Evolutionary conservation across 1,140 invertebrate species (phyloP).

Genomic region (Diachasma alloeum): DNA sequence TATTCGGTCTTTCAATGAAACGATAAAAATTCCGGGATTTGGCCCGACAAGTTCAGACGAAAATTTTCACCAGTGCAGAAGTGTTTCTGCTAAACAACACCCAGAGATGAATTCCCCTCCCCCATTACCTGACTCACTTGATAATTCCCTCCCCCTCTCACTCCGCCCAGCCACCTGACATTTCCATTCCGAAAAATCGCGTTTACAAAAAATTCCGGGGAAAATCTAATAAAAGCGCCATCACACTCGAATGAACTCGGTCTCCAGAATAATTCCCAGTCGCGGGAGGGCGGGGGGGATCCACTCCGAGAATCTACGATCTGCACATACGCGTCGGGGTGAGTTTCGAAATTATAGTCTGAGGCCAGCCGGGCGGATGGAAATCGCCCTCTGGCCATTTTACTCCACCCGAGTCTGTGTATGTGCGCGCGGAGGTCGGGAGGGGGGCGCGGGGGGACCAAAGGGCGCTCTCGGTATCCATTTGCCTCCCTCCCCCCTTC

Average conservation of each 20-base stretch:
- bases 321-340: conserved; percentile 7
- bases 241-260: not conserved
- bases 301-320: not conserved
- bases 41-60: no score
- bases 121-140: no score
- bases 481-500: conserved; percentile 1
- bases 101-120: no score
- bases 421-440: not conserved
- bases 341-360: conserved; percentile 28
- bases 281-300: not conserved
- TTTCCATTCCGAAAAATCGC: not conserved
- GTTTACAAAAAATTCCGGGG: not conserved
- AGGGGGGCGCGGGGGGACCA: not conserved
- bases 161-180: not conserved
- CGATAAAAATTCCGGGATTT: no score
- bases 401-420: not conserved
- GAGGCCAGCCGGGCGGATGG: conserved; percentile 23
- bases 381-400: conserved; percentile 22
- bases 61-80: no score
- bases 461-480: conserved; percentile 5
- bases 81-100: no score
- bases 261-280: not conserved
- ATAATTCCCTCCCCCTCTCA: no score
- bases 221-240: not conserved
- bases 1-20: no score